Evolutionary conservation across 2,113 vertebrate genomes (phyloP).

Genomic region (Lophura nycthemera): DNA sequence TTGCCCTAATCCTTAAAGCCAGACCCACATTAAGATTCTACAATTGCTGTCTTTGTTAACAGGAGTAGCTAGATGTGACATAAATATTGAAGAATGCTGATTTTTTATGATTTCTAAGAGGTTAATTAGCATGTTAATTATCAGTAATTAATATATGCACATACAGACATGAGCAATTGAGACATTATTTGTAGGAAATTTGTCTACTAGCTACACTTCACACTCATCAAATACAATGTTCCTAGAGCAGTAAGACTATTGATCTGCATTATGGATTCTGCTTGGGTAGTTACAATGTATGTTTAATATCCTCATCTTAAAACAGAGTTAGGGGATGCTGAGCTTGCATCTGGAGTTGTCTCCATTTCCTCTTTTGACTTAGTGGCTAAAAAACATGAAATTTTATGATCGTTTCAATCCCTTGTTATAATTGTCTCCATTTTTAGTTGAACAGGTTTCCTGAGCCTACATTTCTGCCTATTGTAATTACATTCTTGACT

Average conservation of each 20-base stretch:
- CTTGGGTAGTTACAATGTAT: neutral
- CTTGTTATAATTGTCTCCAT: neutral
- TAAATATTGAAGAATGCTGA: neutral
- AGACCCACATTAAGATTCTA: neutral
- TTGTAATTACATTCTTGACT: neutral
- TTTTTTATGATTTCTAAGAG: neutral
- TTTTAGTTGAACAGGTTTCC: neutral
- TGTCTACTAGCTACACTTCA: constrained; percentile 19
- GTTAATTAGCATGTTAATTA: constrained; percentile 13
- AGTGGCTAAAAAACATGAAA: neutral
- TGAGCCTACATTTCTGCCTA: neutral
- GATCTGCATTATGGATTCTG: constrained; percentile 15
- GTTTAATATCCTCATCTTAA: constrained; percentile 5
- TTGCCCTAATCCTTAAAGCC: neutral
- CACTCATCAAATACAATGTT: neutral
- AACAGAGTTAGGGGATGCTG: neutral
- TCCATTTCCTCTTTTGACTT: neutral
- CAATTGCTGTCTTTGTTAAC: neutral
- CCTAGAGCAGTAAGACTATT: constrained; percentile 14
- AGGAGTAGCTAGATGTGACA: neutral
- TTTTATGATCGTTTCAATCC: neutral
- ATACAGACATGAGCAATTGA: neutral
- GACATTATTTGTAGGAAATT: constrained; percentile 19
- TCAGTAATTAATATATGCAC: constrained; percentile 7
- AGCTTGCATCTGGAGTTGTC: constrained; percentile 21